Conservation (phyloP, 2,888 invertebrate species). For the Thymelicus acteon region DNA sequence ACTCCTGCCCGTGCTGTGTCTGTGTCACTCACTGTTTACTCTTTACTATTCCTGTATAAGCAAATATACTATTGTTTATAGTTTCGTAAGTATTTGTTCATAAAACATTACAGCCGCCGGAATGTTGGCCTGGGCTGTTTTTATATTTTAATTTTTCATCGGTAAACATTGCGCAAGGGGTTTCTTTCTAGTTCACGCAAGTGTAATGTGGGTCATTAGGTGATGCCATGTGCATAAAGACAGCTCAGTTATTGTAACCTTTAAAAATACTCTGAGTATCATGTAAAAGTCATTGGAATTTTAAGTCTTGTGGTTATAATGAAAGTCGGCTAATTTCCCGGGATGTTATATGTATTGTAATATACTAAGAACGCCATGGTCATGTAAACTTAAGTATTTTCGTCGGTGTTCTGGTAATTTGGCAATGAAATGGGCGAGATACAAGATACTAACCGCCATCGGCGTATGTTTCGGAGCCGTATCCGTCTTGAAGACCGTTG, state of each 20-base stretch:
- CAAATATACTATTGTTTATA: conserved; percentile 14
- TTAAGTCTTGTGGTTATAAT: conserved; percentile 17
- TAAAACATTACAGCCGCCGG: conserved; percentile 21
- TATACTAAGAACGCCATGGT: conserved; percentile 65
- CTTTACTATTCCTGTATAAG: conserved; percentile 19
- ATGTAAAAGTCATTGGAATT: not conserved
- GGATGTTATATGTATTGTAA: conserved; percentile 41
- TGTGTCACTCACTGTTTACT: conserved; percentile 6
- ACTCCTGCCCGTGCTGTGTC: not conserved
- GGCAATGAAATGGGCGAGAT: conserved; percentile 60
- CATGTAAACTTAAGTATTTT: conserved; percentile 71
- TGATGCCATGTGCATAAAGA: conserved; percentile 47
- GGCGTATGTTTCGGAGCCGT: conserved; percentile 99
- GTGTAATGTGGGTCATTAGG: conserved; percentile 66
- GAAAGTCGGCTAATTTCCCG: conserved; percentile 28
- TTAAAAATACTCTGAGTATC: not conserved
- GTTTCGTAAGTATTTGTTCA: conserved; percentile 24
- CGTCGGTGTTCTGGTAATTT: conserved; percentile 67
- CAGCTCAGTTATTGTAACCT: not conserved
- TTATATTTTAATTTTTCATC: conserved; percentile 50
- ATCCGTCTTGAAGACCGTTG: conserved; percentile 99
- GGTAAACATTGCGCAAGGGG: conserved; percentile 62
- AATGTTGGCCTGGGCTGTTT: conserved; percentile 20
- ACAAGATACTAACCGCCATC: conserved; percentile 94
- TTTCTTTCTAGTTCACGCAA: conserved; percentile 63